A percentile compares a stretch with the other conserved stretches of the same genome.
Evolutionary conservation across 30 jellyfish, hydroid and myxozoan genomes (phyloP).

Genomic region (Clytia hemisphaerica): DNA sequence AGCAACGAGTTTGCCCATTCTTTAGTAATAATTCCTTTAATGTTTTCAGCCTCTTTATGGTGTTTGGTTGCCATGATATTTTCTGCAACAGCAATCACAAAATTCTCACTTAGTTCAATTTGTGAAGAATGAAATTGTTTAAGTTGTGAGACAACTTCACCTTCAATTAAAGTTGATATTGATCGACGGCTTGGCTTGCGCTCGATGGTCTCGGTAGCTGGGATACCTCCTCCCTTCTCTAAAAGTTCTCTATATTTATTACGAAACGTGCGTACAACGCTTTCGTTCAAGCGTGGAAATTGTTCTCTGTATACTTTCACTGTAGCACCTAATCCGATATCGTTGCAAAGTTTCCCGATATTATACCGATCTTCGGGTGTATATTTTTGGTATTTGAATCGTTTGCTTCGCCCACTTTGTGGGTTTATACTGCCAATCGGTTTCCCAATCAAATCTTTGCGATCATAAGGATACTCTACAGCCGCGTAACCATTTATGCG

Average conservation of each 20-base stretch:
- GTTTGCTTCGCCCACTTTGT: not conserved
- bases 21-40: not conserved
- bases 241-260: constrained; percentile 3
- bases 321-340: constrained; percentile 11
- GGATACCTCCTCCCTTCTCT: constrained; percentile 9
- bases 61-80: constrained; percentile 1
- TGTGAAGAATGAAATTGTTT: not conserved
- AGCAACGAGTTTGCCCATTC: constrained; percentile 24
- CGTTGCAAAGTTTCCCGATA: constrained; percentile 13
- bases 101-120: not conserved
- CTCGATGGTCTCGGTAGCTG: constrained; percentile 7
- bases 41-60: not conserved
- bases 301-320: constrained; percentile 16
- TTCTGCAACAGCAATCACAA: constrained; percentile 7
- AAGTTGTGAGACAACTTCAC: constrained; percentile 14
- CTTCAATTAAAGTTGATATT: not conserved
- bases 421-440: not conserved
- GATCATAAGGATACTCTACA: not conserved
- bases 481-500: not conserved
- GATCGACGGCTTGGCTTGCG: constrained; percentile 22
- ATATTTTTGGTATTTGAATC: constrained; percentile 16
- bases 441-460: not conserved
- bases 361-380: constrained; percentile 24
- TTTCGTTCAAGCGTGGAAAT: constrained; percentile 13
- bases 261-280: constrained; percentile 17